Evolutionary conservation across 92 coral and sea anemone species (phyloP), one percentile per base, ranked within the genome.

Genomic region (Porites divaricata): DNA sequence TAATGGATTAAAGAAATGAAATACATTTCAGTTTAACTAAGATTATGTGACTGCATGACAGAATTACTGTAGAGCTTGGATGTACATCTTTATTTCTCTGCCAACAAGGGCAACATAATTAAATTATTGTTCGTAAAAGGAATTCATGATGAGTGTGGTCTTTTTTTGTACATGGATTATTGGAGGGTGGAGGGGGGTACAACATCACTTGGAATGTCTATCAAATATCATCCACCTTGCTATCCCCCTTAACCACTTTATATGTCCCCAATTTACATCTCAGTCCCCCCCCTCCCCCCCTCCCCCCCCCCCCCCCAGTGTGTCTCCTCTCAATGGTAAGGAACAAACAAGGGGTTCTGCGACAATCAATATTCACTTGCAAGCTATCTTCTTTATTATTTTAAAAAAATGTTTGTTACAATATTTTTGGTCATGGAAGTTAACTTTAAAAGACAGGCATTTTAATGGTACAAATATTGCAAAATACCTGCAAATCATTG

Each of bases 341-440:
- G 82, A 77, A 61, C 82, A 77, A 77, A 77, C 82, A 77, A 77
- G 82, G 82, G 25, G 82, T 62, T 77, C 25, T 77, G 82, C 82
- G 82, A 77, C 82, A 77, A 77, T 77, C 82, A 77, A 77, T 77
- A 77, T 77, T 77, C 82, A 77, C 82, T 77, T 77, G 82, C 82
- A 77, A 77, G 82, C 82, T 77, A 77, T 77, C 59, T 77, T 77
- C 82, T 77, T 77, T 77, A 59, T 77, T 77, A 77, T 77, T 77
- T 58, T 77, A 56, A 77, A 77, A 77, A 77, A 26, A 77, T 58
- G 82, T 77, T 58, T 77, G 71, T 20, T 77, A 77, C n/a, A n/a
- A n/a, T n/a, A n/a, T n/a, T n/a, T n/a, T n/a, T n/a, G n/a, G n/a
- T n/a, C n/a, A n/a, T n/a, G n/a, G n/a, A n/a, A n/a, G n/a, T n/a